A percentile compares a stretch with the other conserved stretches of the same genome.
These are phyloP conservation scores for Channa argus DNA, from an alignment of 2,113 vertebrate species.

Conservation along the genomic window DNA sequence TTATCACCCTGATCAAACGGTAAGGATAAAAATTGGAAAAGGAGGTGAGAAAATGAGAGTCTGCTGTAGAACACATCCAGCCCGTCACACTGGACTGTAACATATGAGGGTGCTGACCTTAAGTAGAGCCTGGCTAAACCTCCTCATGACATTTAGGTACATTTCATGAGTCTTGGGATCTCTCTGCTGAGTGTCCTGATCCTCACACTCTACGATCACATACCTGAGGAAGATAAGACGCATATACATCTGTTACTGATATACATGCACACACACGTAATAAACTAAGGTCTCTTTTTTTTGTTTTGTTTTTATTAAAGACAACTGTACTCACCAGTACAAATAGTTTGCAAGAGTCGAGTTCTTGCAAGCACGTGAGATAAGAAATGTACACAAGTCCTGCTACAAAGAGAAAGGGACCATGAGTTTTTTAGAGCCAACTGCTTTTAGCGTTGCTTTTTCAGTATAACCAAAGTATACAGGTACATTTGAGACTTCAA, in stretches of 20 bases:
- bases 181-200: constrained; percentile 97
- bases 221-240: constrained; percentile 84
- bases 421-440: too few species aligned
- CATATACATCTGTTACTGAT: neutral
- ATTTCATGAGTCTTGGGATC: constrained; percentile 97
- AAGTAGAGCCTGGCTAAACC: constrained; percentile 96
- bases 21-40: neutral
- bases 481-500: too few species aligned
- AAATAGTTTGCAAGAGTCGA: constrained; percentile 97
- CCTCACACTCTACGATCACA: constrained; percentile 98
- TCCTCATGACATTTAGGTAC: constrained; percentile 98
- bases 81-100: neutral
- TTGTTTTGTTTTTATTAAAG: too few species aligned
- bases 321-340: constrained; percentile 89
- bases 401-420: constrained; percentile 82
- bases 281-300: neutral
- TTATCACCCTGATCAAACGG: constrained; percentile 89
- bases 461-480: too few species aligned
- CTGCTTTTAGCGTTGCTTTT: too few species aligned
- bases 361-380: constrained; percentile 98
- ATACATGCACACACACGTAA: neutral
- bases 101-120: constrained; percentile 84
- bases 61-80: neutral
- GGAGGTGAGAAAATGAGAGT: rapidly evolving
- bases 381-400: constrained; percentile 97